Base-by-base conservation (phyloP, 2,113 vertebrate genomes). In the Stigmatopora argus region DNA sequence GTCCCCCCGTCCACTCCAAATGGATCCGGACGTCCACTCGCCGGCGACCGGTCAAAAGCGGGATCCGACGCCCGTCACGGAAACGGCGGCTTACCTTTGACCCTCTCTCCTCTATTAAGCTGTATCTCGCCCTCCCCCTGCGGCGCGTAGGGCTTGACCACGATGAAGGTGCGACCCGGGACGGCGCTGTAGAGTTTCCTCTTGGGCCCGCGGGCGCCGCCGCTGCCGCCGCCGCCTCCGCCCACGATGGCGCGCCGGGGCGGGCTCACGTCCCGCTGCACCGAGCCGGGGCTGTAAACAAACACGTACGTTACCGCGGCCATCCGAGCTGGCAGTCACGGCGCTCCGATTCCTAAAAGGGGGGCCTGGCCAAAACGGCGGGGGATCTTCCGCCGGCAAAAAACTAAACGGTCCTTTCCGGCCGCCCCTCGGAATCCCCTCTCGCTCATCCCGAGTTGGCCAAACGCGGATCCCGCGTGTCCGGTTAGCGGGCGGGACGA, bases 151-250 rank as follows among this genome's bases (percentile, higher is more conserved):
- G 95, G 93, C 87, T 96, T 96, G 73, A 97, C 95, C 65, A 93
- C 95, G 75, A 96, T 96, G 91, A 96, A 97, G 81, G 92, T 93
- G 84, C 95, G 94, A 76, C 95, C 95, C 69, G 95, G 95, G 80
- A 95, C 95, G 17, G 95, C 95, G 75, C 95, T 96, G 93, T 97
- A 96, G 89, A 96, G 93, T 92, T 96, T 95, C 82, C 93, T 90
- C 81, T 96, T 96, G 87, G 95, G 95, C 79, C 95, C 94, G 26
- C 92, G 91, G 74, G 92, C 89, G 65, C 88, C 88, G 21, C 89
- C 41, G 89, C 26, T 31, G 26, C 26, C 89, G 64, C 88, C 88
- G 21, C 89, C 41, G 89, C 89, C 35, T 89, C 88, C 63, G 92
- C 89, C 7, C 26, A 1, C 26, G 26, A 31, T 3, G 26, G 85